Conservation (phyloP, 2,888 invertebrate genomes). For the Malthinus seriepunctatus region DNA sequence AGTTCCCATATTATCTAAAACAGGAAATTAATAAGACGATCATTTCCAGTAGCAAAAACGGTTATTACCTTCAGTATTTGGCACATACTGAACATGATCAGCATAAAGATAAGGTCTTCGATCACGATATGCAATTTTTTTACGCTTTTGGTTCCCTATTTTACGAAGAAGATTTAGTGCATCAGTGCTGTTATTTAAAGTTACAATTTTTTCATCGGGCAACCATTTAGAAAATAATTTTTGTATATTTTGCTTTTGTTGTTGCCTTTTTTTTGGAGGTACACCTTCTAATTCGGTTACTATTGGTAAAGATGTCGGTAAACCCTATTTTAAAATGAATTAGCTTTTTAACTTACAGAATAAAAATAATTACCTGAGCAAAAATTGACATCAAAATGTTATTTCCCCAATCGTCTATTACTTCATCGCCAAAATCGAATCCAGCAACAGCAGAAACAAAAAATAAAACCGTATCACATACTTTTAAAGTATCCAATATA, state of each 20-base stretch:
- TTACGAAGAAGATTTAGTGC: constrained; percentile 72
- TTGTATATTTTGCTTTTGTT: constrained; percentile 69
- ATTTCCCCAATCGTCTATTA: constrained; percentile 80
- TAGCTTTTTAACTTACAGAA: background rate
- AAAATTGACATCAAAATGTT: constrained; percentile 75
- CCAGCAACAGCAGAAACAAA: constrained; percentile 69
- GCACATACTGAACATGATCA: constrained; percentile 73
- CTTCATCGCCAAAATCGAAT: constrained; percentile 60
- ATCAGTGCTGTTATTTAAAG: constrained; percentile 75
- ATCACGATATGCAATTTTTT: constrained; percentile 72
- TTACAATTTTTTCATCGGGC: constrained; percentile 81
- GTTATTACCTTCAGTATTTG: constrained; percentile 51
- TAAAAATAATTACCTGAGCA: constrained; percentile 63
- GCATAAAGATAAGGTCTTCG: constrained; percentile 83
- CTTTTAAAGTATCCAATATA: constrained; percentile 80
- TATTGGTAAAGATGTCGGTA: constrained; percentile 78
- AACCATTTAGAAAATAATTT: constrained; percentile 69
- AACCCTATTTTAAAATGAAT: constrained; percentile 51
- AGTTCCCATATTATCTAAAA: constrained; percentile 57
- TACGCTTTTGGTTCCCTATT: constrained; percentile 83
- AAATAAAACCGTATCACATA: constrained; percentile 83
- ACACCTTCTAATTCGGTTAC: constrained; percentile 76
- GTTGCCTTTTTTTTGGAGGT: constrained; percentile 72
- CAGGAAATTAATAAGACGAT: background rate
- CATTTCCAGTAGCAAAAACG: too few relatives aligned